These are phyloP conservation scores for Meda fulgida DNA, from an alignment of 2,797 vertebrate genomes.

Conservation along the genomic window DNA sequence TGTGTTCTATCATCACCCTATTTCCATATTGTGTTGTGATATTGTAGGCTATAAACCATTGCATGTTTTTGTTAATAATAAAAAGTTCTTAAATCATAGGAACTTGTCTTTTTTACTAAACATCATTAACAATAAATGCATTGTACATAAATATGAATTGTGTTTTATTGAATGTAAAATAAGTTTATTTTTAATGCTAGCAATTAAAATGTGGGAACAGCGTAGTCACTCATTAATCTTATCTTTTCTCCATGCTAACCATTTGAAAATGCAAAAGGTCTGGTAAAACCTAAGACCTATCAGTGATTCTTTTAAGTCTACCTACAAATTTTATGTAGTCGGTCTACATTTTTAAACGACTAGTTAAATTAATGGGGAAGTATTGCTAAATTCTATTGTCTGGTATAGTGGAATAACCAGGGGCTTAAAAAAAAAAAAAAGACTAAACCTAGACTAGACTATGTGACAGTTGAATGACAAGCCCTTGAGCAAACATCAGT, in stretches of 20 bases:
- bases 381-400: neutral
- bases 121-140: neutral
- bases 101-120: no score
- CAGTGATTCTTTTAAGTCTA: neutral
- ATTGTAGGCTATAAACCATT: neutral
- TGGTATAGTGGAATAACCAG: neutral
- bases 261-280: neutral
- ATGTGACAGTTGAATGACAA: neutral
- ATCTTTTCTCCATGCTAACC: neutral
- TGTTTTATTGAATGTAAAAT: neutral
- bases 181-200: neutral
- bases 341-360: neutral
- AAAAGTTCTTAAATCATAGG: neutral
- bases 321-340: neutral
- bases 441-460: neutral
- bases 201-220: neutral
- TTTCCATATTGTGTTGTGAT: neutral
- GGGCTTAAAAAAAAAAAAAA: neutral
- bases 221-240: neutral
- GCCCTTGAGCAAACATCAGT: constrained; percentile 1
- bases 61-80: neutral
- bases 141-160: neutral
- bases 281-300: neutral
- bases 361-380: neutral
- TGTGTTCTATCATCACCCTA: neutral